phyloP scores from a whole-genome alignment of 2,888 invertebrate genomes.

The Ariolimax columbianus region DNA sequence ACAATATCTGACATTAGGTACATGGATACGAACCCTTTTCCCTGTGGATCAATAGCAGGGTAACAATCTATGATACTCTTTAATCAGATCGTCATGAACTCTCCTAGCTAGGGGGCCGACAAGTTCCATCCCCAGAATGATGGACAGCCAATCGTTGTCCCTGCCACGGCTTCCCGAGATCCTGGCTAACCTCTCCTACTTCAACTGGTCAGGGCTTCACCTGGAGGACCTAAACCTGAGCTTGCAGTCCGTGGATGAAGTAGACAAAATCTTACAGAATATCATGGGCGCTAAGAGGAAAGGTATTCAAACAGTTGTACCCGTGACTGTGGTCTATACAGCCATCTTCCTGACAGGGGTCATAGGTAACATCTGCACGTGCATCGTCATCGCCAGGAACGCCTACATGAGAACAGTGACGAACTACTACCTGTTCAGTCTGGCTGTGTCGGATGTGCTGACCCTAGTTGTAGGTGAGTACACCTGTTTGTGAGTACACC shows the following conservation, averaged over 20 bases:
- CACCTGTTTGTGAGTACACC: not conserved
- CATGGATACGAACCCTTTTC: too few relatives aligned
- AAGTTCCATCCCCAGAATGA: not conserved
- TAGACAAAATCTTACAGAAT: conserved; percentile 55
- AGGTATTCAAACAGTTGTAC: conserved; percentile 64
- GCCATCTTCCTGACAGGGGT: conserved; percentile 89
- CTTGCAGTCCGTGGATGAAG: conserved; percentile 45
- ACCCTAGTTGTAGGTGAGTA: conserved; percentile 85
- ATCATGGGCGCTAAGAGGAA: conserved; percentile 68
- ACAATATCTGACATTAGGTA: too few relatives aligned
- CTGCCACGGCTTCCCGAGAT: not conserved
- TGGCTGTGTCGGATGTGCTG: conserved; percentile 90
- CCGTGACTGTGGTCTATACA: conserved; percentile 81
- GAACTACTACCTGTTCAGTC: conserved; percentile 92
- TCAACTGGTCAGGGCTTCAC: not conserved
- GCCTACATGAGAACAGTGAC: conserved; percentile 92
- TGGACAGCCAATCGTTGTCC: conserved; percentile 1
- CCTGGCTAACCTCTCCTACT: not conserved
- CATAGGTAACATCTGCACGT: conserved; percentile 90
- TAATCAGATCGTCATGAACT: too few relatives aligned
- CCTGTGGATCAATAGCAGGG: too few relatives aligned
- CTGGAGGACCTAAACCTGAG: not conserved
- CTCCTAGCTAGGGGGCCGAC: too few relatives aligned
- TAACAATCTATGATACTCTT: too few relatives aligned
- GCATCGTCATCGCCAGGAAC: conserved; percentile 89